Base-by-base conservation (phyloP, 2,113 vertebrate genomes). In the Herpailurus yagouaroundi region DNA sequence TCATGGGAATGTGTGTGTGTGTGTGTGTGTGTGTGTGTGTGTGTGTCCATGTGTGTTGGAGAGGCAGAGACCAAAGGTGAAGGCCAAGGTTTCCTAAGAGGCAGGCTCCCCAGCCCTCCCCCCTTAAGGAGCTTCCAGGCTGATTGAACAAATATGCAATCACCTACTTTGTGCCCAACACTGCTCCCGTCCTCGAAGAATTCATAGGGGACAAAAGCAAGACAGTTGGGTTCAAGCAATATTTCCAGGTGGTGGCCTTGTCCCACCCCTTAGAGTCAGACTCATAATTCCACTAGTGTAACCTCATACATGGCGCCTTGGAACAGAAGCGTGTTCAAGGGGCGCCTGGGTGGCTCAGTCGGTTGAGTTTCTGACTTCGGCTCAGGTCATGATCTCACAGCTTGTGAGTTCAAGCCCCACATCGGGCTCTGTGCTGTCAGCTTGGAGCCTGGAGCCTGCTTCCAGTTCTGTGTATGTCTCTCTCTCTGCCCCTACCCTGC, bases 221-320 rank as follows among this genome's bases (percentile, higher is more conserved):
- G 69, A 79, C 91, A 69, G 60, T 0, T 66, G 27, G 14, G 11
- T 89, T 57, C 50, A 45, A 89, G 63, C 33, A 63, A 29, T 36
- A 66, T 45, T n/a, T 45, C 33, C 60, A 29, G 45, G 63, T n/a
- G 13, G 48, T 14, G 50, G 60, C 64, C 45, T n/a, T 9, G 21
- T 74, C 5, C 57, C n/a, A 23, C 50, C 41, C 23, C 15, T 52
- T 45, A 29, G 27, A 85, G 86, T 33, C 21, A 41, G 91, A 81
- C 50, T 15, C 5, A 0, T 31, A 38, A 45, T 33, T 69, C 79
- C 66, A 14, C n/a, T 41, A 15, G 50, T 25, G n/a, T 52, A 16
- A 10, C 8, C 23, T 27, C 1, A 1, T 9, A 41, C 1, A 0
- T 38, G 38, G 71, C 21, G 11, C 76, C 14, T 23, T 36, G 45